Conservation (phyloP, 2,113 vertebrate genomes). For the Amblyornis subalaris region DNA sequence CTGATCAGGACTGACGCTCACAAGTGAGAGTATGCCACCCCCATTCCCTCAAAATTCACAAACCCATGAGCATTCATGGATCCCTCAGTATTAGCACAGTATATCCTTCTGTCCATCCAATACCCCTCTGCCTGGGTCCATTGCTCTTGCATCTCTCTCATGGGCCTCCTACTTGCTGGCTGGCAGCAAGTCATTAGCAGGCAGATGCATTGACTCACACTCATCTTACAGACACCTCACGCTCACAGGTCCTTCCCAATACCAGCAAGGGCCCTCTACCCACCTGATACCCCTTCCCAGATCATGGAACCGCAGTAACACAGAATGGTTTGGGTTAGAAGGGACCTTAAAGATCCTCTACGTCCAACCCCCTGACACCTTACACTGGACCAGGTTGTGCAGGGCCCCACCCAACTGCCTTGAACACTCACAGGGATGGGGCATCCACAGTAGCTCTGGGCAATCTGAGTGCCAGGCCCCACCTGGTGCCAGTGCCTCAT, state of each 20-base stretch:
- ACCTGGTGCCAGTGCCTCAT: not conserved
- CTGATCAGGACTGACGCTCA: not conserved
- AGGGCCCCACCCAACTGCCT: not conserved
- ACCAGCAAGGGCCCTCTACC: not conserved
- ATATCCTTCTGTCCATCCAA: not conserved
- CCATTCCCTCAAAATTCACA: rapidly evolving
- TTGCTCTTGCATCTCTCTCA: not conserved
- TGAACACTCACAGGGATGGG: not conserved
- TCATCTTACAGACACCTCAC: not conserved
- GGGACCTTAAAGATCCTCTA: not conserved
- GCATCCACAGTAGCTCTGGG: not conserved
- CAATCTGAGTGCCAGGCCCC: not conserved
- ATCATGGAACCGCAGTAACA: not conserved
- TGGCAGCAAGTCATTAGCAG: not conserved
- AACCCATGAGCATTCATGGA: not conserved
- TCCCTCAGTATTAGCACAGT: not conserved
- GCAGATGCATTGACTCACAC: not conserved
- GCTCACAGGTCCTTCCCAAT: rapidly evolving
- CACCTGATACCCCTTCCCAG: rapidly evolving
- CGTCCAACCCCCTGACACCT: not conserved
- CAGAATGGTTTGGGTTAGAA: not conserved
- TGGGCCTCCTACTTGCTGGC: not conserved
- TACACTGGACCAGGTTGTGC: not conserved
- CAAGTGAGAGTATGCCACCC: rapidly evolving
- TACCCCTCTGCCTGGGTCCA: not conserved